phyloP scores from a whole-genome alignment of 2,113 vertebrate species.

The Caracal caracal region DNA sequence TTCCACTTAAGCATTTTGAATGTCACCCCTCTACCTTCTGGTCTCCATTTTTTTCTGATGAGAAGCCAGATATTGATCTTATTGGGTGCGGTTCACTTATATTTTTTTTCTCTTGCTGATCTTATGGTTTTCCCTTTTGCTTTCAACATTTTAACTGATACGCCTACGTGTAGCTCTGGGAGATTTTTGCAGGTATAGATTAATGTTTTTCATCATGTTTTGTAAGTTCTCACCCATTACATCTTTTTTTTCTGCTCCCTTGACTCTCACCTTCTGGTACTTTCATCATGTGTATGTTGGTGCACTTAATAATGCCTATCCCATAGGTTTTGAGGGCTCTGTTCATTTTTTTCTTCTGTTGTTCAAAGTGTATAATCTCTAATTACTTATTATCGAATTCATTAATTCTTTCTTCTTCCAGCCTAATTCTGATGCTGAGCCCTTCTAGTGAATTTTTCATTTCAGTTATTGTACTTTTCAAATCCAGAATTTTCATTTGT shows the following conservation, averaged over 20 bases:
- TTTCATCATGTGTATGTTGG: background rate
- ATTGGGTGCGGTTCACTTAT: background rate
- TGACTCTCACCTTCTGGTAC: background rate
- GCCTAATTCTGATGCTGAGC: background rate
- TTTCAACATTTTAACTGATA: conserved; percentile 40
- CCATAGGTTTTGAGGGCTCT: background rate
- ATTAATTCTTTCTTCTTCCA: background rate
- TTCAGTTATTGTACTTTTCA: background rate
- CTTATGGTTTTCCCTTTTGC: background rate
- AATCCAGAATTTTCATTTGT: background rate
- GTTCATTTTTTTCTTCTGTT: background rate
- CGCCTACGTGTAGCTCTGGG: background rate
- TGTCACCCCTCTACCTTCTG: background rate
- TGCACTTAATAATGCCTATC: background rate
- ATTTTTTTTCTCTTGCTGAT: conserved; percentile 7
- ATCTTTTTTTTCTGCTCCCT: background rate
- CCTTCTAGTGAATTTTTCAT: background rate
- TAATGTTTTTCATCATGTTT: conserved; percentile 22
- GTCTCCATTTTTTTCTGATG: background rate
- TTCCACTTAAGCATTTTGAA: background rate
- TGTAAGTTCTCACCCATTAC: background rate
- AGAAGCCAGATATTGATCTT: conserved; percentile 1
- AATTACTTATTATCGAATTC: conserved; percentile 7
- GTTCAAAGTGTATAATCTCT: conserved; percentile 15
- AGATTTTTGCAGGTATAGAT: background rate